phyloP scores from a whole-genome alignment of 2,888 invertebrate genomes.

The Pyrgus malvae region DNA sequence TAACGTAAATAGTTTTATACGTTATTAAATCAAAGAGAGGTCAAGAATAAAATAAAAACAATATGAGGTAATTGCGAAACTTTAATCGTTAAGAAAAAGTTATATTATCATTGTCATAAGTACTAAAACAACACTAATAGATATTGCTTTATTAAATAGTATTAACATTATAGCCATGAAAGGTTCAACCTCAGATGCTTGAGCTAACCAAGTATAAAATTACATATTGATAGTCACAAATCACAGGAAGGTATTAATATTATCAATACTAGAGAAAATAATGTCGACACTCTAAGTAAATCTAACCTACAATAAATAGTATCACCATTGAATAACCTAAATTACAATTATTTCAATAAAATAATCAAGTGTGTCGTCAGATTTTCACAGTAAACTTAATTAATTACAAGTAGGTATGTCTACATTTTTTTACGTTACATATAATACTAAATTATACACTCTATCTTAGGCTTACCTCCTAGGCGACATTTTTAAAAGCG shows the following conservation, averaged over 20 bases:
- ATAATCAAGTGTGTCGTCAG: constrained; percentile 27
- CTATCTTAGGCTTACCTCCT: constrained; percentile 57
- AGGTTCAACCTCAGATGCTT: constrained; percentile 63
- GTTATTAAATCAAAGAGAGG: neutral
- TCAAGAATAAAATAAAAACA: neutral
- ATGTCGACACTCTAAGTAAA: constrained; percentile 50
- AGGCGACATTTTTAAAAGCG: constrained; percentile 56
- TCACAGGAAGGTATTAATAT: constrained; percentile 68
- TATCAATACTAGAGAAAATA: constrained; percentile 66
- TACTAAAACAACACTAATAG: constrained; percentile 36
- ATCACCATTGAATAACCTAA: constrained; percentile 65
- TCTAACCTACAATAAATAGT: constrained; percentile 59
- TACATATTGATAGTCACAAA: constrained; percentile 69
- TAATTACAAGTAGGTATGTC: constrained; percentile 23
- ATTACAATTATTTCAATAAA: constrained; percentile 8
- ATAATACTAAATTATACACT: constrained; percentile 18
- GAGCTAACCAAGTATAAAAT: constrained; percentile 76
- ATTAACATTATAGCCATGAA: constrained; percentile 58
- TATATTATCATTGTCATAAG: constrained; percentile 7
- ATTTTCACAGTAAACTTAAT: neutral
- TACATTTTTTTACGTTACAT: constrained; percentile 19
- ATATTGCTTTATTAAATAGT: constrained; percentile 67
- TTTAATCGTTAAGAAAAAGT: constrained; percentile 11
- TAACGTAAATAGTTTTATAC: neutral
- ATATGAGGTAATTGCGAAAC: neutral